A percentile compares a stretch with the other conserved stretches of the same genome.
Conservation (phyloP, 1,140 invertebrate genomes). For the Eufriesea mexicana region DNA sequence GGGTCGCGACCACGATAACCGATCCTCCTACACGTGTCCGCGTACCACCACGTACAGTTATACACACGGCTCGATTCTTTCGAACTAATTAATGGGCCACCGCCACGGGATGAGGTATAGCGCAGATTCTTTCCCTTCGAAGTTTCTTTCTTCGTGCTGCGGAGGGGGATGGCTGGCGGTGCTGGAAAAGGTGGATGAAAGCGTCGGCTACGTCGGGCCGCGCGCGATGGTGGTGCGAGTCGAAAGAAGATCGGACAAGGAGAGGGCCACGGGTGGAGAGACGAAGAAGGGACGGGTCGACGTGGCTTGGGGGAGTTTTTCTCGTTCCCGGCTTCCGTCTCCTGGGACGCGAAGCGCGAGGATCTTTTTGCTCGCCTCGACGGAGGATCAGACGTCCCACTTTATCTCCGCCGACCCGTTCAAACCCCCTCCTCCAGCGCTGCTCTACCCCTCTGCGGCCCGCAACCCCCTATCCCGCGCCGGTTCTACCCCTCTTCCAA, state of each 20-base stretch:
- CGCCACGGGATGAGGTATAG: constrained; percentile 54
- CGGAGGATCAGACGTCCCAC: constrained; percentile 78
- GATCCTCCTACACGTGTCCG: constrained; percentile 2
- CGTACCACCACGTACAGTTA: neutral
- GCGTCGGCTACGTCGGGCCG: constrained; percentile 67
- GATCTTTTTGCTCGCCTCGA: constrained; percentile 78
- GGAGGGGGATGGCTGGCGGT: constrained; percentile 60
- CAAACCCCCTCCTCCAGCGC: constrained; percentile 55
- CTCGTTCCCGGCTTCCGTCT: constrained; percentile 81
- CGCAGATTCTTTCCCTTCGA: constrained; percentile 74
- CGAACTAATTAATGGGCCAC: constrained; percentile 59
- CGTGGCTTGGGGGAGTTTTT: constrained; percentile 78
- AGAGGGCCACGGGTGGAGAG: constrained; percentile 24
- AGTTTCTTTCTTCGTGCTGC: constrained; percentile 72
- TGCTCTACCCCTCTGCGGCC: neutral
- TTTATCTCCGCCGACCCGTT: constrained; percentile 78
- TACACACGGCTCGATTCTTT: constrained; percentile 23
- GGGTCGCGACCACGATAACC: constrained; percentile 6
- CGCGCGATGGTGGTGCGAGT: constrained; percentile 55
- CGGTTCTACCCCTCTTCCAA: constrained; percentile 59
- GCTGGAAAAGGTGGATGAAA: constrained; percentile 76
- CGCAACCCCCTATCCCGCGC: constrained; percentile 11
- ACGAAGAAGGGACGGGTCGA: constrained; percentile 38
- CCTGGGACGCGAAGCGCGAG: constrained; percentile 78
- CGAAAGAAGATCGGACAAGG: constrained; percentile 51